Conservation (phyloP, 2,888 invertebrate genomes). For the Lasioglossum oenotherae region DNA sequence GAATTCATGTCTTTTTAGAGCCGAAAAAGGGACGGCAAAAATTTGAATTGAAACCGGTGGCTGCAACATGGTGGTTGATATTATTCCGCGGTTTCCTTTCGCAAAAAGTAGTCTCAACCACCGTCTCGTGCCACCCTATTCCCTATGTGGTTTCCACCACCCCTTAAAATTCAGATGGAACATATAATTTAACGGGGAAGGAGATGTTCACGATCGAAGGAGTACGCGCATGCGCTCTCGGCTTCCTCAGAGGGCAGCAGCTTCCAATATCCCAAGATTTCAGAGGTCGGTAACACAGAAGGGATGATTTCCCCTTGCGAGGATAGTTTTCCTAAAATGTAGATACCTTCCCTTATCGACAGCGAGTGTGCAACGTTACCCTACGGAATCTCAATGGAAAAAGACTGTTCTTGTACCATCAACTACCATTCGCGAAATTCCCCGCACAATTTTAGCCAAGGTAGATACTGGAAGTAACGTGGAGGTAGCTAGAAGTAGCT, state of each 20-base stretch:
- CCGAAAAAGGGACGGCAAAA: background rate
- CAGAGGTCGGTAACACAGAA: constrained; percentile 68
- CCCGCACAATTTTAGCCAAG: background rate
- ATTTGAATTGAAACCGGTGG: background rate
- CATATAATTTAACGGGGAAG: constrained; percentile 37
- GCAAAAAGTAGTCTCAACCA: constrained; percentile 10
- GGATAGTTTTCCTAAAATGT: constrained; percentile 36
- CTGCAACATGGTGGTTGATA: background rate
- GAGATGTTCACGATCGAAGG: constrained; percentile 76
- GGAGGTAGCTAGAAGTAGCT: background rate
- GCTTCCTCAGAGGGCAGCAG: constrained; percentile 70
- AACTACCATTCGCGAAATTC: background rate
- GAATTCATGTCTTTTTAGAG: background rate
- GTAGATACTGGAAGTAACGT: constrained; percentile 22
- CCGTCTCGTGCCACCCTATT: background rate
- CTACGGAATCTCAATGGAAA: background rate
- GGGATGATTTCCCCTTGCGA: constrained; percentile 48
- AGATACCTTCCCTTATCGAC: constrained; percentile 57
- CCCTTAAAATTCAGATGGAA: constrained; percentile 30
- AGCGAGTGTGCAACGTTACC: constrained; percentile 14
- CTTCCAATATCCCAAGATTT: constrained; percentile 1
- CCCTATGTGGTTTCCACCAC: background rate
- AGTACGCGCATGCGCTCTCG: constrained; percentile 81
- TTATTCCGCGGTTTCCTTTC: background rate
- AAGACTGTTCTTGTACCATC: background rate